phyloP scores from a whole-genome alignment of 2,888 invertebrate species.

The Luperina nickerlii region DNA sequence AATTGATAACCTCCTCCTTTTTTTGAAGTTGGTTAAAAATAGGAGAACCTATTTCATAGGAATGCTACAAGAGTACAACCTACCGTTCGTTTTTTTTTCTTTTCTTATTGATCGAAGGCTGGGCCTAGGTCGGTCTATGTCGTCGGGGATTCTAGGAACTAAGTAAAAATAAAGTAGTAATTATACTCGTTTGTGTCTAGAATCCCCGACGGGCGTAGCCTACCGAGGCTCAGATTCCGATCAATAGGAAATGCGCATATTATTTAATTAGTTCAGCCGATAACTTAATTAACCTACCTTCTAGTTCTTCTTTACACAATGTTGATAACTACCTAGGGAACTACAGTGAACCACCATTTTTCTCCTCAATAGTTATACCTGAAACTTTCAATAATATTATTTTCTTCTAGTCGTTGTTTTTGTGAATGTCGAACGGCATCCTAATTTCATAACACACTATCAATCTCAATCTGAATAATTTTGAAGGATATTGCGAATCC shows the following conservation, averaged over 20 bases:
- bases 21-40: not conserved
- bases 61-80: not conserved
- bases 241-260: not conserved
- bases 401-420: not conserved
- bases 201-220: not conserved
- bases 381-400: not conserved
- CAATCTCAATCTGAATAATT: not conserved
- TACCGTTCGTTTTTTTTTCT: too few species aligned
- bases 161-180: too few species aligned
- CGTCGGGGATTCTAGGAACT: too few species aligned
- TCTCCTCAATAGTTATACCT: not conserved
- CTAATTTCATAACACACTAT: not conserved
- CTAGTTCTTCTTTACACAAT: conserved; percentile 26
- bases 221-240: not conserved
- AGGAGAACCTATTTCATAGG: not conserved
- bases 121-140: too few species aligned
- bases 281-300: conserved; percentile 40
- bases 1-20: too few species aligned
- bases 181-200: too few species aligned
- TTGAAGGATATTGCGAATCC: not conserved
- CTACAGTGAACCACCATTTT: not conserved
- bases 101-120: too few species aligned
- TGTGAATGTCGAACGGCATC: not conserved
- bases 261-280: conserved; percentile 34
- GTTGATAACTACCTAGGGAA: not conserved